Base-by-base conservation (phyloP, 2,113 vertebrate species). In the Menura novaehollandiae region DNA sequence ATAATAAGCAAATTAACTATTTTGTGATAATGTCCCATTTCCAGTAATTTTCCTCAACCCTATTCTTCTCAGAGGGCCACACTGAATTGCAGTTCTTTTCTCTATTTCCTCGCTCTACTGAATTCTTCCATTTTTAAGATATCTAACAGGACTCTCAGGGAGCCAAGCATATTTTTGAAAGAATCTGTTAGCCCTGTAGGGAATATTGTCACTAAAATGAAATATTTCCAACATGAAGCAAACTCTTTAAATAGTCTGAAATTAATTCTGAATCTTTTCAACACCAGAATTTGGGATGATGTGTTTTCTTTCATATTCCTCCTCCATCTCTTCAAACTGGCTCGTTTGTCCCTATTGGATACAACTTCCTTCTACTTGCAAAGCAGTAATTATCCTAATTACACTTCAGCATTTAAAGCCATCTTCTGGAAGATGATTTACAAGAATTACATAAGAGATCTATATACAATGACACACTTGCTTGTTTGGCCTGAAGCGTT, bases 341-440 rank as follows among this genome's bases (percentile, higher is more conserved):
- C 83, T 96, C 35, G 39, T 96, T 88, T 91, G 93, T 97, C 96
- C 83, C 90, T 96, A 92, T 93, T 68, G 93, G 96, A 81, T 96
- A 97, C 96, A 96, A 96, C 90, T 97, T 94, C 95, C 93, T 96
- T 81, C 91, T 96, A 93, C 96, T 97, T 97, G 96, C 95, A 97
- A 97, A 98, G 97, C 94, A 97, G 85, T 95, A 97, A 92, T 98
- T 97, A 98, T 96, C 74, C 94, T 97, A 97, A 98, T 97, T 97
- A 98, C 3, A 21, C 89, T 95, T 94, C 94, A 96, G 88, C 96
- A 92, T 96, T 98, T 95, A 96, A 98, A 98, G 88, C 88, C 83
- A 94, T 95, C 95, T 96, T 97, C 94, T 96, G 79, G 88, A 97
- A 97, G 81, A 96, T 96, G 86, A 97, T 97, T 97, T 97, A 92